A percentile compares a stretch with the other conserved stretches of the same genome.
These are phyloP conservation scores for Limnephilus marmoratus DNA, from an alignment of 2,888 invertebrate genomes.

Conservation along the genomic window DNA sequence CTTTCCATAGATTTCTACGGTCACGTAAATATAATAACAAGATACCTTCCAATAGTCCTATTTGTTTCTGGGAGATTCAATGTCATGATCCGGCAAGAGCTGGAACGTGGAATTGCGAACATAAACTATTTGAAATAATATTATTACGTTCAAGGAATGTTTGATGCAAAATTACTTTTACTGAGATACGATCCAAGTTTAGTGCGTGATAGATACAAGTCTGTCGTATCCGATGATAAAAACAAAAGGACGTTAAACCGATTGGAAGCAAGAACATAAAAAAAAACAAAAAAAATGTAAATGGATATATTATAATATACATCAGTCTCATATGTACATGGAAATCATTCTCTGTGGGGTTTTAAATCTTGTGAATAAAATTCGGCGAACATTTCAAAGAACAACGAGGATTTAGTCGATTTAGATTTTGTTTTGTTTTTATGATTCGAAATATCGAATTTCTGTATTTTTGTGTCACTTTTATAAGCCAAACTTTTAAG, in stretches of 20 bases:
- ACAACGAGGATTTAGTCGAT: background rate
- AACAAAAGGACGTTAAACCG: constrained; percentile 34
- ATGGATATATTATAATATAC: too few relatives aligned
- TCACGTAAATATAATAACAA: constrained; percentile 8
- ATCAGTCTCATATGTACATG: background rate
- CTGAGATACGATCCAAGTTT: constrained; percentile 16
- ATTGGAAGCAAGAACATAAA: constrained; percentile 12
- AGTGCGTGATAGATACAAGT: constrained; percentile 40
- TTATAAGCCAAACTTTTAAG: too few relatives aligned
- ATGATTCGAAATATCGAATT: background rate
- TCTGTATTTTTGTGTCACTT: too few relatives aligned
- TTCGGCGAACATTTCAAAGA: background rate
- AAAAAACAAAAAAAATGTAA: background rate
- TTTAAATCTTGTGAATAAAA: background rate
- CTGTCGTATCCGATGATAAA: constrained; percentile 26
- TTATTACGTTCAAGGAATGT: background rate
- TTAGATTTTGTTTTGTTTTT: background rate
- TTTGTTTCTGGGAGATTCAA: constrained; percentile 2
- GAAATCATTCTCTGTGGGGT: background rate
- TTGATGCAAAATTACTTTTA: constrained; percentile 10
- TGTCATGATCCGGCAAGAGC: constrained; percentile 4
- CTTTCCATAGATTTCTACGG: background rate
- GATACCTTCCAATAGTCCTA: background rate
- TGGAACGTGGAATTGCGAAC: background rate
- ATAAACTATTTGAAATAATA: constrained; percentile 4